phyloP scores from a whole-genome alignment of 2,888 invertebrate species.

The Pegoplata infirma region DNA sequence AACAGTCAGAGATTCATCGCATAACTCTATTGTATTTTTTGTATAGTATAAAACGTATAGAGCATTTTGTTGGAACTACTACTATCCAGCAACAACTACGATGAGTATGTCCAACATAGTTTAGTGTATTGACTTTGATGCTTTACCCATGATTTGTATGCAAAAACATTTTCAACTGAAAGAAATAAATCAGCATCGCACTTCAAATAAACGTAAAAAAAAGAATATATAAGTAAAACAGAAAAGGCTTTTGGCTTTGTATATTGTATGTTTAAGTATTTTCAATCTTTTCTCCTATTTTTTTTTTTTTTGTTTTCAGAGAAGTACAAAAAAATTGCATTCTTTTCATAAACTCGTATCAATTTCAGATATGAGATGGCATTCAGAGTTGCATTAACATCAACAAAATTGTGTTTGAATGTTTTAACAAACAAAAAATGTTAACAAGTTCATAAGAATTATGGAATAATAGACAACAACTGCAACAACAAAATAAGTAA shows the following conservation, averaged over 20 bases:
- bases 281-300: not conserved
- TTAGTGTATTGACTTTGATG: conserved; percentile 60
- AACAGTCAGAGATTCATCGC: conserved; percentile 36
- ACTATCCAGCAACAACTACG: conserved; percentile 35
- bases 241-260: not conserved
- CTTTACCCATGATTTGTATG: conserved; percentile 59
- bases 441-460: conserved; percentile 62
- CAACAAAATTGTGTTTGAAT: conserved; percentile 35
- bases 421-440: conserved; percentile 44
- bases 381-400: conserved; percentile 32
- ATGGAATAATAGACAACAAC: conserved; percentile 46
- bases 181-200: conserved; percentile 62
- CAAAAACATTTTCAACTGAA: conserved; percentile 60
- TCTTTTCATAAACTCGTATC: conserved; percentile 14
- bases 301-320: not conserved
- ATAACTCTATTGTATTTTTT: conserved; percentile 26
- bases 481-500: no score
- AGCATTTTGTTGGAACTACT: conserved; percentile 46
- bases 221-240: conserved; percentile 3
- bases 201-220: conserved; percentile 48
- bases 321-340: not conserved
- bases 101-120: conserved; percentile 48
- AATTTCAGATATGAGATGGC: conserved; percentile 17
- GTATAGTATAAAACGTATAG: conserved; percentile 12
- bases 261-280: not conserved